Base-by-base conservation (phyloP, 2,113 vertebrate genomes). In the Eurystomus gularis region DNA sequence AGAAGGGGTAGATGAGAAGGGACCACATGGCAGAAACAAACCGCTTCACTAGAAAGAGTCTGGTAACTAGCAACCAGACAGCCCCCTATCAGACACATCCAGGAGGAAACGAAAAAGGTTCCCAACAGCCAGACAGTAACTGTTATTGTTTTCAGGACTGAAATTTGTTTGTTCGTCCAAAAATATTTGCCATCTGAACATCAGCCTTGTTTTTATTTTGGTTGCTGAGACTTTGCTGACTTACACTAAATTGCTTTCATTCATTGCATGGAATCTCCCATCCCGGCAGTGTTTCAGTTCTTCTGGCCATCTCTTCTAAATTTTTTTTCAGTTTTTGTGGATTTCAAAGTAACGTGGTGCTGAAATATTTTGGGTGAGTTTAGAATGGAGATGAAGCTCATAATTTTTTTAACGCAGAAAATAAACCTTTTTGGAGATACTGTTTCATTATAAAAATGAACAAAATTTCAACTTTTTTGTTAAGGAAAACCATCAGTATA, bases 11-110 rank as follows among this genome's bases (percentile, higher is more conserved):
- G 72, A 93, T 69, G 60, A 84, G 44, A 48, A 86, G 48, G 51
- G 31, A 66, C 35, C 86, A 92, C 5, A 1, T 35, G 44, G 88
- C 76, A 96, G 68, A 82, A 90, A 17, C 88, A 94, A 70, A 92
- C 55, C 61, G 55, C 86, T 90, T 84, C 61, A 46, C 80, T 54
- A 58, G 64, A 54, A 11, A 35, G 18, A 92, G 40, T 21, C 64
- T 72, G 76, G 76, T 91, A 82, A 87, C 44, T 28, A 62, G 42
- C 68, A 88, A 81, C 66, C 88, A 86, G 79, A 88, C 79, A 95
- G 90, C 62, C 76, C 75, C 1, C 0, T 5, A 54, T 28, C 87
- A 54, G 8, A 33, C 40, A 79, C 26, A 75, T 39, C 46, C 71
- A 94, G 0, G 0, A 48, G 44, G 29, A 4, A 15, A 9, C 28